Evolutionary conservation across 2,888 invertebrate species (phyloP).

Genomic region (Dyspetes luteomarginatus): DNA sequence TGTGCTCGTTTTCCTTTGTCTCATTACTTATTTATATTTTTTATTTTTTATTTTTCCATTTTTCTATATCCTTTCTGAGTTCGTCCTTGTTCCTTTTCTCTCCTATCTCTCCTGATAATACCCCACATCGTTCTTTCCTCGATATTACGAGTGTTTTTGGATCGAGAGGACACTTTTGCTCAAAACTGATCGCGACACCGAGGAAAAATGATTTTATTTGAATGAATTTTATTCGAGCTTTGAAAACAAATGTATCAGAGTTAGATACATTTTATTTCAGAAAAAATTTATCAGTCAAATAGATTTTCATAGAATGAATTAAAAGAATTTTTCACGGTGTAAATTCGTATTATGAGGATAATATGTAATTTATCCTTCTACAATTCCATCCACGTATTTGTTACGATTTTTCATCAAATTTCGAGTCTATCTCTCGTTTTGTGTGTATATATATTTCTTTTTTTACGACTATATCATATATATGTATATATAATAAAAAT

Average conservation of each 20-base stretch:
- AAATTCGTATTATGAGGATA: not conserved
- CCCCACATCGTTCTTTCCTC: not conserved
- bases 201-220: no score
- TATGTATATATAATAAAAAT: not conserved
- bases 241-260: no score
- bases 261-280: no score
- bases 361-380: not conserved
- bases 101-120: slow-evolving; percentile 6
- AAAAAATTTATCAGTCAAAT: no score
- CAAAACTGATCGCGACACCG: no score
- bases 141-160: not conserved
- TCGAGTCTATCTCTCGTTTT: slow-evolving; percentile 11
- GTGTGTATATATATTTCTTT: not conserved
- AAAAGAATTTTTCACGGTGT: not conserved
- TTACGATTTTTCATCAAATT: slow-evolving; percentile 3
- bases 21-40: slow-evolving; percentile 2
- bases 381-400: no score
- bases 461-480: not conserved
- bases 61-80: not conserved
- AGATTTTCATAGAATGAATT: no score
- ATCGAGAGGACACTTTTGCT: not conserved
- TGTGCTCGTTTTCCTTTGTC: slow-evolving; percentile 62
- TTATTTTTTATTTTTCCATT: not conserved
- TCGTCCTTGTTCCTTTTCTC: not conserved
- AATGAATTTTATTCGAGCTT: no score